Evolutionary conservation across 1,140 invertebrate genomes (phyloP), one percentile per base, ranked within the genome.

Genomic region (Phthorimaea operculella): DNA sequence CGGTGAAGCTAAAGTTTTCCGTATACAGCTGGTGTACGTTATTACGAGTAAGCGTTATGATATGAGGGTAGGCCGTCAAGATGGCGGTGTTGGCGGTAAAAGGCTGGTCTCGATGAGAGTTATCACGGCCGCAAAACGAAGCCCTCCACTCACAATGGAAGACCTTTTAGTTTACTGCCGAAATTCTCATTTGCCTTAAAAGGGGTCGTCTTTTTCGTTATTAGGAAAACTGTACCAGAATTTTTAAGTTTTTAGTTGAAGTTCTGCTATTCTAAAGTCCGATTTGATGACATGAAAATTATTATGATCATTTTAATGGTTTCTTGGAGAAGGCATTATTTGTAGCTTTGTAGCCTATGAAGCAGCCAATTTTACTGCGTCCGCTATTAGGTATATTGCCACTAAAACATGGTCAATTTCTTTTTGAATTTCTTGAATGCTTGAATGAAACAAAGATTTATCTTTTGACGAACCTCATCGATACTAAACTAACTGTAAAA

Each of bases 11-110:
- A 59, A 64, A 65, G 62, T 64, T 65, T 59, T 54, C 60, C 48
- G 58, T 56, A 66, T 62, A 54, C 56, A 54, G 59, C 58, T 55
- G 51, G 51, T 49, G 54, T 67, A n/a, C 61, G 65, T 68, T 61
- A 63, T 61, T 54, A 52, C 16, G 52, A 61, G 62, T 58, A 64
- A 67, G 57, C 64, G 64, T 62, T 63, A 67, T 65, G 57, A 59
- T n/a, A 47, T n/a, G 16, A 16, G 17, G 48, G 18, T 28, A 10
- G 48, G 7, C 15, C 45, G 21, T 28, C 21, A 28, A 28, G 21
- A 18, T 48, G n/a, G 45, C n/a, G 11, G n/a, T 18, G 39, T 3
- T 11, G 39, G 11, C 14, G 39, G 14, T 42, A 42, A 11, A 14
- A 42, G 39, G 16, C 48, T 60, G 62, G 59, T 59, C 62, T 60